A percentile compares a stretch with the other conserved stretches of the same genome.
Evolutionary conservation across 2,888 invertebrate species (phyloP).

Genomic region (Pandemis heparana): DNA sequence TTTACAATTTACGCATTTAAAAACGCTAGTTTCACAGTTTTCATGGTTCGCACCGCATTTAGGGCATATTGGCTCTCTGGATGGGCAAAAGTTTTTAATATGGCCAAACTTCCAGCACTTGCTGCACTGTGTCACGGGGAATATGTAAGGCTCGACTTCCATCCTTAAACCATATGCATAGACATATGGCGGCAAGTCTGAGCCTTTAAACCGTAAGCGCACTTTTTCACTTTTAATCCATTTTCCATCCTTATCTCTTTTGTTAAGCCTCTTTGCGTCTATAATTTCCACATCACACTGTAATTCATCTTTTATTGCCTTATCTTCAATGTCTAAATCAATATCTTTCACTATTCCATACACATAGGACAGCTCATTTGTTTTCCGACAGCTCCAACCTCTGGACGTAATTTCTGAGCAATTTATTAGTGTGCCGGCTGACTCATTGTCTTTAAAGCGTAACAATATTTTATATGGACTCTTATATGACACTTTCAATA

Average conservation of each 20-base stretch:
- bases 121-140: slow-evolving; percentile 27
- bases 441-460: neutral
- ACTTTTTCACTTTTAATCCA: slow-evolving; percentile 1
- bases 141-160: slow-evolving; percentile 26
- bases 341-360: neutral
- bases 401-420: neutral
- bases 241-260: neutral
- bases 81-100: slow-evolving; percentile 23
- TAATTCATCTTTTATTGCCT: neutral
- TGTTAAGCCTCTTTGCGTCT: slow-evolving; percentile 13
- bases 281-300: neutral
- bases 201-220: slow-evolving; percentile 10
- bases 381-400: no score
- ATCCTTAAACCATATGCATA: slow-evolving; percentile 14
- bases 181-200: no score
- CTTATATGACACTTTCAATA: neutral
- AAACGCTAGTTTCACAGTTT: slow-evolving; percentile 24
- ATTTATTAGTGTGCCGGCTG: neutral
- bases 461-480: slow-evolving; percentile 1
- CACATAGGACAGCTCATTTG: no score
- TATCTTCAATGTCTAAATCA: neutral
- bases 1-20: neutral
- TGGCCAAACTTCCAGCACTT: slow-evolving; percentile 31
- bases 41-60: slow-evolving; percentile 34
- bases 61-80: slow-evolving; percentile 30